phyloP scores from a whole-genome alignment of 2,888 invertebrate species.

The Cosmia trapezina region DNA sequence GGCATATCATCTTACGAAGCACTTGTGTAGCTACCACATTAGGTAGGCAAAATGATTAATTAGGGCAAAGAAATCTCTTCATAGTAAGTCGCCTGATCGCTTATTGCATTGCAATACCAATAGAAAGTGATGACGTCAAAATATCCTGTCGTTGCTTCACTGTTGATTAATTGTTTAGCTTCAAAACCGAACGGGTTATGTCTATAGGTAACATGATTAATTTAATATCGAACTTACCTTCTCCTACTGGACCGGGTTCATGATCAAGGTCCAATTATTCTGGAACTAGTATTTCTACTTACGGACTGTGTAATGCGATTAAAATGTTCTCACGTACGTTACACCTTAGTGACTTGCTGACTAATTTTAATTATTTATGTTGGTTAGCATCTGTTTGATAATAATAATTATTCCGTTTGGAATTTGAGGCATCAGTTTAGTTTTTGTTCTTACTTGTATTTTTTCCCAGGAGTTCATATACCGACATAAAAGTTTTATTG shows the following conservation, averaged over 20 bases:
- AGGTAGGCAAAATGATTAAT: background rate
- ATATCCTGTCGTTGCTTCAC: background rate
- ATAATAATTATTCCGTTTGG: background rate
- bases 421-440: background rate
- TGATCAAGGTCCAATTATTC: slow-evolving; percentile 59
- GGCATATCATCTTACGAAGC: background rate
- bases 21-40: background rate
- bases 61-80: background rate
- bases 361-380: background rate
- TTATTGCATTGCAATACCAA: background rate
- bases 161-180: background rate
- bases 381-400: background rate
- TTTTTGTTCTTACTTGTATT: background rate
- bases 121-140: background rate
- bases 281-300: slow-evolving; percentile 60
- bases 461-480: too few relatives aligned
- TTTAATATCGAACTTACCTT: slow-evolving; percentile 39
- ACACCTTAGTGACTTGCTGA: background rate
- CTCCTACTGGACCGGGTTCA: slow-evolving; percentile 55
- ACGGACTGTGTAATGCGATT: slow-evolving; percentile 36
- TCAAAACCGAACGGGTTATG: slow-evolving; percentile 15
- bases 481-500: background rate
- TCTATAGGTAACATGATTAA: slow-evolving; percentile 6
- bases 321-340: slow-evolving; percentile 25
- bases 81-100: too few relatives aligned